A percentile compares a stretch with the other conserved stretches of the same genome.
These are phyloP conservation scores for Tokudaia muenninki DNA, from an alignment of 2,797 vertebrate genomes.

Conservation along the genomic window DNA sequence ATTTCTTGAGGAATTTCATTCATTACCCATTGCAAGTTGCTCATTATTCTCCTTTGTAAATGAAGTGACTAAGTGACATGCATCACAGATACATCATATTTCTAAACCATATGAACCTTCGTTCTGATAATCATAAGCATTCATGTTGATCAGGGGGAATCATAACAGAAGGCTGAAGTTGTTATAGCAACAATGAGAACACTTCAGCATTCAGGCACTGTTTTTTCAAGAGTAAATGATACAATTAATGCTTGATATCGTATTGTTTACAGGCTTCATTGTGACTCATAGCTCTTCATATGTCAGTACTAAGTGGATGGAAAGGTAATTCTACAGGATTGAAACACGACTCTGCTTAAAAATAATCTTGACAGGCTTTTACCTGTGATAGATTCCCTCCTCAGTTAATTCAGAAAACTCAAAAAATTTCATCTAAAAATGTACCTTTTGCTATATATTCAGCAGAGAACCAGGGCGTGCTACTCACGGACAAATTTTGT, in stretches of 20 bases:
- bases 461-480: background rate
- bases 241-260: conserved; percentile 70
- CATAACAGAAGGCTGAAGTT: conserved; percentile 67
- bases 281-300: conserved; percentile 61
- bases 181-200: conserved; percentile 77
- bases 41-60: conserved; percentile 74
- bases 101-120: conserved; percentile 57
- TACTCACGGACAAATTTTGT: background rate
- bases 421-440: conserved; percentile 52
- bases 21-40: conserved; percentile 62
- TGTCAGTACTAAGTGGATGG: conserved; percentile 56
- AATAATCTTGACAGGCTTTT: conserved; percentile 66
- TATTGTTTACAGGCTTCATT: conserved; percentile 74
- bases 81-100: conserved; percentile 61
- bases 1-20: conserved; percentile 64
- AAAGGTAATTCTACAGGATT: conserved; percentile 58
- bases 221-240: conserved; percentile 73
- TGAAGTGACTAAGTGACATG: conserved; percentile 68
- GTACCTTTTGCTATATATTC: conserved; percentile 50
- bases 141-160: conserved; percentile 24
- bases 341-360: conserved; percentile 56
- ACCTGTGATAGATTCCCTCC: conserved; percentile 56
- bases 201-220: conserved; percentile 51
- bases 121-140: conserved; percentile 72
- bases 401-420: conserved; percentile 64